These are phyloP conservation scores for Notodonta dromedarius DNA, from an alignment of 2,888 invertebrate genomes.

Conservation along the genomic window DNA sequence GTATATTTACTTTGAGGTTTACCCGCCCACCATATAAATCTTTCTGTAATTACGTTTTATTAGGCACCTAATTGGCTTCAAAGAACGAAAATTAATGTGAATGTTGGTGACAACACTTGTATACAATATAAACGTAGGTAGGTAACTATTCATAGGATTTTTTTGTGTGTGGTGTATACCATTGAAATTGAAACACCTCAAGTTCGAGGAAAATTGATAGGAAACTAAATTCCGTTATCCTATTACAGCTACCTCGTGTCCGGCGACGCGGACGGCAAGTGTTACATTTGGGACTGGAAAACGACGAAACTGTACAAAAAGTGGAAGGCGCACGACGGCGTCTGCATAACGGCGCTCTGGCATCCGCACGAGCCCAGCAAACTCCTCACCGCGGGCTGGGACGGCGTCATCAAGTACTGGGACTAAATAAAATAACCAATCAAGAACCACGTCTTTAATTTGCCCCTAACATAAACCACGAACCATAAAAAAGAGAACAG, in stretches of 20 bases:
- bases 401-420: slow-evolving; percentile 99
- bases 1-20: too few species aligned
- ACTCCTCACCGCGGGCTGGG: slow-evolving; percentile 99
- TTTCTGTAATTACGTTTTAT: too few species aligned
- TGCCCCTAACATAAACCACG: slow-evolving; percentile 58
- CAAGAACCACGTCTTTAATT: slow-evolving; percentile 62
- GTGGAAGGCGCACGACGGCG: slow-evolving; percentile 99
- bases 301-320: slow-evolving; percentile 99
- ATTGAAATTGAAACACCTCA: neutral
- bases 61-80: too few species aligned
- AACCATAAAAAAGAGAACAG: slow-evolving; percentile 60
- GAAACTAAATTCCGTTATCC: slow-evolving; percentile 21
- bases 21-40: too few species aligned
- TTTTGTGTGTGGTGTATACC: too few species aligned
- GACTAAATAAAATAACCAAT: slow-evolving; percentile 86
- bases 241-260: slow-evolving; percentile 95
- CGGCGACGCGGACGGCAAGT: slow-evolving; percentile 99
- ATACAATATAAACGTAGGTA: too few species aligned
- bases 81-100: too few species aligned
- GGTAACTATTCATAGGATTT: too few species aligned
- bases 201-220: neutral
- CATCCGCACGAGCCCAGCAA: slow-evolving; percentile 99
- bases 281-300: slow-evolving; percentile 99
- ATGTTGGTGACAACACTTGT: too few species aligned
- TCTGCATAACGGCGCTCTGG: slow-evolving; percentile 97